Evolutionary conservation across 2,888 invertebrate genomes (phyloP), one percentile per base, ranked within the genome.

Genomic region (Zygothrica quintamaculata): DNA sequence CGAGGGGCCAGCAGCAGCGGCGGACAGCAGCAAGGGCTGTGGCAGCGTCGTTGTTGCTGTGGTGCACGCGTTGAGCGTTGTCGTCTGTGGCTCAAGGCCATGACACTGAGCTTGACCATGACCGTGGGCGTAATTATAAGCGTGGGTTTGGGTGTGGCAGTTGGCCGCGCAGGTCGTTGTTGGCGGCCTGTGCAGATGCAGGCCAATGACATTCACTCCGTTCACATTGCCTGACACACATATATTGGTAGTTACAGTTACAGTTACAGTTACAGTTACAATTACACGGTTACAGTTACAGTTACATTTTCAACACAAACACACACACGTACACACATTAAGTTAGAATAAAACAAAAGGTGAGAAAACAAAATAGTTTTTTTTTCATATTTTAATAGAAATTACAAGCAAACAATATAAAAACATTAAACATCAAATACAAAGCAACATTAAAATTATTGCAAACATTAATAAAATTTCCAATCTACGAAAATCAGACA

Each of bases 131-230:
- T 73, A 65, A 16, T 48, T 43, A 65, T 67, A 52, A 7, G 39
- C 51, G 58, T 55, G 66, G 50, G 65, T 62, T 69, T 70, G 61
- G 75, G 64, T 55, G 77, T 70, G 72, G 74, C 71, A 42, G 77
- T 68, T 79, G 79, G 56, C 51, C 64, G 43, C 76, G 58, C 73
- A 82, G 77, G 57, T 92, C 74, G 84, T 60, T 81, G 46, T 50
- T 44, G 71, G 44, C 51, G 79, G 64, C 62, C 92, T 92, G 88
- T 93, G 93, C 67, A 93, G 89, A 61, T 92, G 92, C 82, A 93
- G 89, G 71, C 92, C 92, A 80, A 93, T 94, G 91, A 95, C 93
- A 90, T 95, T 95, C 92, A 95, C 94, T 43, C 95, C 95, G 88
- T 95, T 95, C 36, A 94, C 93, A 84, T 92, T 92, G 80, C 95